Evolutionary conservation across 2,113 vertebrate genomes (phyloP).

Genomic region (Macrotus californicus): DNA sequence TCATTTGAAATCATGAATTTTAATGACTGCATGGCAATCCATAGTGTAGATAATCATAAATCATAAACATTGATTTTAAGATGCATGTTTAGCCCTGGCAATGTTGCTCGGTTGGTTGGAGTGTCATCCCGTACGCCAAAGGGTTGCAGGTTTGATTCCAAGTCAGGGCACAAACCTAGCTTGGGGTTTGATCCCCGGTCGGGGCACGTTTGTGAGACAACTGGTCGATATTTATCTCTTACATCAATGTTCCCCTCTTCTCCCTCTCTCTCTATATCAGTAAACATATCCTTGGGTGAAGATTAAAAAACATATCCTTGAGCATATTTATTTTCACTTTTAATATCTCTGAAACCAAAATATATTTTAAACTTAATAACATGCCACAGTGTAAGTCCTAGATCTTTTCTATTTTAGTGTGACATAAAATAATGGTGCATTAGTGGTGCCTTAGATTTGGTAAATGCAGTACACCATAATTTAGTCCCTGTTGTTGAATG

Average conservation of each 20-base stretch:
- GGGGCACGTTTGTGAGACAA: no score
- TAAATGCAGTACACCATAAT: neutral
- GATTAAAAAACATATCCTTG: no score
- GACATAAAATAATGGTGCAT: neutral
- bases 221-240: no score
- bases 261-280: no score
- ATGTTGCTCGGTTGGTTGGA: no score
- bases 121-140: no score
- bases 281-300: no score
- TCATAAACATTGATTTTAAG: neutral
- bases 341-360: neutral
- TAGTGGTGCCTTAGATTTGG: neutral
- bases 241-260: no score
- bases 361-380: neutral
- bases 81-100: neutral
- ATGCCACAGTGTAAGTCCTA: neutral
- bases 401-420: neutral
- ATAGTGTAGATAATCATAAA: neutral
- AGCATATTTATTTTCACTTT: neutral
- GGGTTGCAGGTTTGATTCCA: no score
- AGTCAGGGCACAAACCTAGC: no score
- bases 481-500: neutral
- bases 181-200: no score
- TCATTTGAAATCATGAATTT: constrained; percentile 17
- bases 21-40: neutral